Base-by-base conservation (phyloP, 2,797 vertebrate genomes). In the Aplochiton taeniatus region DNA sequence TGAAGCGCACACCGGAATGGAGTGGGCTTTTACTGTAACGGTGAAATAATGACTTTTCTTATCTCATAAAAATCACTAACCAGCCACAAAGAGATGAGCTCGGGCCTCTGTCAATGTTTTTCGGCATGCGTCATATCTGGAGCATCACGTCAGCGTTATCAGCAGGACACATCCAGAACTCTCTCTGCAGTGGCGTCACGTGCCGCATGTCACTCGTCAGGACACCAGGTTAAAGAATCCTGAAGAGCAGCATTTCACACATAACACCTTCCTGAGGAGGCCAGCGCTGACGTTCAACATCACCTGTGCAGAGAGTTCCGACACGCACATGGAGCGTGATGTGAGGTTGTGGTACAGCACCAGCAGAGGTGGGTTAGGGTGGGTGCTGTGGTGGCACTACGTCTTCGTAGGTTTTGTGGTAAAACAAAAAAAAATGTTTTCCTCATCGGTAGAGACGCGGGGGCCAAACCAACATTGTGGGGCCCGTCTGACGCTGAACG, bases 201-300 rank as follows among this genome's bases (percentile, higher is more conserved):
- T 18, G 46, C 52, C 61, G 42, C 68, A 19, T 11, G 51, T 48
- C 56, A 20, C 63, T 0, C 45, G 53, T 53, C 16, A 48, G 53
- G 1, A 43, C 43, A 16, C 4, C 9, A 0, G 7, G 62, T 61
- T 53, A 54, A 59, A 57, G 61, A 51, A 72, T 79, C 85, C 82
- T 79, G 88, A 86, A 72, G 71, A 46, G 41, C 79, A 3, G 61
- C 84, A 82, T 84, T 79, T 74, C 76, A 75, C 11, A 68, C 72
- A 68, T 66, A 79, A 69, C 78, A 20, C 17, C 49, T 56, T 4
- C 9, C 1, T n/a, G 42, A 8, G 43, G 18, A 19, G 41, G 8
- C 48, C 11, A 11, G 45, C 20, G 47, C 45, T 61, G 61, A 69
- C 59, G 31, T 31, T 31, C 6, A 6, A 31, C 31, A 6, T 31